Evolutionary conservation across 2,113 vertebrate species (phyloP).

Genomic region (Triplophysa rosa): DNA sequence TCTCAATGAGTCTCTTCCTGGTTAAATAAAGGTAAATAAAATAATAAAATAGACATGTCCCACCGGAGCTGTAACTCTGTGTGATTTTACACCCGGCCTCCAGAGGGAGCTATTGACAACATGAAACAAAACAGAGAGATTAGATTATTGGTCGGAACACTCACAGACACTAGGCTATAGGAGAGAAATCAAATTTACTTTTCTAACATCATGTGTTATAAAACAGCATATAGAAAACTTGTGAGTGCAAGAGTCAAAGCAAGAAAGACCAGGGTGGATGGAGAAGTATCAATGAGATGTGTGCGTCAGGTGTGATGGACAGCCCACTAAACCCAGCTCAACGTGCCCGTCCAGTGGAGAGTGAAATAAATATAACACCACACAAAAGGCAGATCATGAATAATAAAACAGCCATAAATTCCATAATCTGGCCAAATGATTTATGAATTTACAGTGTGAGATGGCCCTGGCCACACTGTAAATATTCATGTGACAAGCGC

Average conservation of each 20-base stretch:
- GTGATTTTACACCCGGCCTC: slow-evolving; percentile 27
- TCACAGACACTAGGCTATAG: not conserved
- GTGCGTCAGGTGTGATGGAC: slow-evolving; percentile 51
- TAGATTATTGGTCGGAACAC: not conserved
- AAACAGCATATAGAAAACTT: slow-evolving; percentile 7
- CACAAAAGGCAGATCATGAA: slow-evolving; percentile 82
- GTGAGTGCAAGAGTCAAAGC: slow-evolving; percentile 2
- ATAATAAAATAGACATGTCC: too few species aligned
- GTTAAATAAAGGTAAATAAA: too few species aligned
- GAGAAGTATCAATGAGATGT: slow-evolving; percentile 22
- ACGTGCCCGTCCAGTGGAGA: slow-evolving; percentile 64
- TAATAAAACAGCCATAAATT: slow-evolving; percentile 78
- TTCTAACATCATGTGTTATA: slow-evolving; percentile 31
- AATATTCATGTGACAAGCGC: slow-evolving; percentile 65
- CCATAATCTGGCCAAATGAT: slow-evolving; percentile 74
- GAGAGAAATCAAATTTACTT: slow-evolving; percentile 30
- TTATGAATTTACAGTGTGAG: slow-evolving; percentile 75
- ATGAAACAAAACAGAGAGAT: slow-evolving; percentile 5
- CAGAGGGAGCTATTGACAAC: slow-evolving; percentile 9
- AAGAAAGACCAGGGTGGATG: not conserved
- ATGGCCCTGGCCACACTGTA: slow-evolving; percentile 66
- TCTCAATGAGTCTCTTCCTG: too few species aligned
- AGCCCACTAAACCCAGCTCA: slow-evolving; percentile 44
- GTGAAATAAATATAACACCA: slow-evolving; percentile 74
- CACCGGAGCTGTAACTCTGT: slow-evolving; percentile 6